phyloP scores from a whole-genome alignment of 2,797 vertebrate species.

The Sphenodon punctatus region DNA sequence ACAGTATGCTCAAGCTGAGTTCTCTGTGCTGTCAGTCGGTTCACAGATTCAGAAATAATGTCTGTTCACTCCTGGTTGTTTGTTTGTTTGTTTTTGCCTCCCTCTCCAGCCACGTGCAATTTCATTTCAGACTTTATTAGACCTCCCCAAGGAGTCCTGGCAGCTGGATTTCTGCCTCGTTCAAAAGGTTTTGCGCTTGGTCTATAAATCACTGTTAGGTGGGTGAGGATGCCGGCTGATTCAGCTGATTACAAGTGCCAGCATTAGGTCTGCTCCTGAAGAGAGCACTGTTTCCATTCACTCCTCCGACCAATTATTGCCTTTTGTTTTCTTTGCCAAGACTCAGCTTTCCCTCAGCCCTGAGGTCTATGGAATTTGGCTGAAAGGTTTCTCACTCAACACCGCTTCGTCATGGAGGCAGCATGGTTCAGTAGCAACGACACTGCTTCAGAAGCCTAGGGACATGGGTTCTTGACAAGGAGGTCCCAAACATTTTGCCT shows the following conservation, averaged over 20 bases:
- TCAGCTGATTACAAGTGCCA: not conserved
- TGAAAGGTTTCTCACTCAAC: not conserved
- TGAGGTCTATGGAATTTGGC: not conserved
- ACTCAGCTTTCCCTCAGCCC: not conserved
- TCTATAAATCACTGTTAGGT: constrained; percentile 23
- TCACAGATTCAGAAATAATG: not conserved
- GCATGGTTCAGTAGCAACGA: too few relatives aligned
- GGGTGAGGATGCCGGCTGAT: not conserved
- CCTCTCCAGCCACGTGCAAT: not conserved
- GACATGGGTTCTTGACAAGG: too few relatives aligned
- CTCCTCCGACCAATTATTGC: not conserved
- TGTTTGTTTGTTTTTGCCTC: too few relatives aligned
- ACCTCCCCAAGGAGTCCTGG: not conserved
- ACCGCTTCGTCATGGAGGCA: too few relatives aligned
- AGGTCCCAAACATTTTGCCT: too few relatives aligned
- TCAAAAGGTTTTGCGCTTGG: not conserved
- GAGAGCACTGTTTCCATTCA: not conserved
- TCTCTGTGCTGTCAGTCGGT: not conserved
- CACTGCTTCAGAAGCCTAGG: too few relatives aligned
- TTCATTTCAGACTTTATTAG: not conserved
- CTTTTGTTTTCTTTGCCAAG: not conserved
- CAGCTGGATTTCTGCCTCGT: not conserved
- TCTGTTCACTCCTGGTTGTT: not conserved
- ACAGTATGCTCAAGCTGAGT: not conserved
- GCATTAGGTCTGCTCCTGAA: not conserved